These are phyloP conservation scores for Crenuchus spilurus DNA, from an alignment of 2,797 vertebrate species.

Conservation along the genomic window DNA sequence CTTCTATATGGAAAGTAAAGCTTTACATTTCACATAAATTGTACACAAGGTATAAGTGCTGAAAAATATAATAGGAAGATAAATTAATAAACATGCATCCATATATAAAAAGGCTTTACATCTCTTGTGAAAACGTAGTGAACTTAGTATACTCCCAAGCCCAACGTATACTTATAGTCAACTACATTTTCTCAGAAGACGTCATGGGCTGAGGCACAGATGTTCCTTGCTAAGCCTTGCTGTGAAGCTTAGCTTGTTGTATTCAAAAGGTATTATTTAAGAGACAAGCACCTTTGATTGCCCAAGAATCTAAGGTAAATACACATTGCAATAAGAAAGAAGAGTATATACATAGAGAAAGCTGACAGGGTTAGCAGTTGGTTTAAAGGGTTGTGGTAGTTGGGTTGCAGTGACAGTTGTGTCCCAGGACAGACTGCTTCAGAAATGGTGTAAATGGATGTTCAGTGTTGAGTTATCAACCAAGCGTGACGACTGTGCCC, in stretches of 20 bases:
- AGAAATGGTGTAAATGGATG: constrained; percentile 39
- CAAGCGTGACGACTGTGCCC: not conserved
- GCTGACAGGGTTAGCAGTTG: constrained; percentile 42
- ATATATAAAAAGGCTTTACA: constrained; percentile 27
- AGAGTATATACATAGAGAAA: too few relatives aligned
- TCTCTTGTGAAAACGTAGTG: constrained; percentile 80
- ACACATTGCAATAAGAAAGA: too few relatives aligned
- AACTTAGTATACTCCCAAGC: constrained; percentile 80
- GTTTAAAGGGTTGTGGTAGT: constrained; percentile 36
- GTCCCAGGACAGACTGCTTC: constrained; percentile 30
- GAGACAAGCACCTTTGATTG: too few relatives aligned
- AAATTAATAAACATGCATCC: not conserved
- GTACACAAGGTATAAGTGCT: not conserved
- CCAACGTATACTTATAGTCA: constrained; percentile 80
- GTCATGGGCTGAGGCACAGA: constrained; percentile 40
- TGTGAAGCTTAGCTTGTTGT: not conserved
- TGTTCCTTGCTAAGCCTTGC: not conserved
- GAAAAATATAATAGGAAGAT: not conserved
- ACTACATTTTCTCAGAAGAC: constrained; percentile 80
- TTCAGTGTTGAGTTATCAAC: constrained; percentile 32
- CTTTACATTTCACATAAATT: too few relatives aligned
- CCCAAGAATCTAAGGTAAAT: constrained; percentile 24
- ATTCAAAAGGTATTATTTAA: not conserved
- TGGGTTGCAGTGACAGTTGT: constrained; percentile 17
- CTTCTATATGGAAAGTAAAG: too few relatives aligned